Evolutionary conservation across 2,113 vertebrate species (phyloP).

Genomic region (Eulacestoma nigropectus): DNA sequence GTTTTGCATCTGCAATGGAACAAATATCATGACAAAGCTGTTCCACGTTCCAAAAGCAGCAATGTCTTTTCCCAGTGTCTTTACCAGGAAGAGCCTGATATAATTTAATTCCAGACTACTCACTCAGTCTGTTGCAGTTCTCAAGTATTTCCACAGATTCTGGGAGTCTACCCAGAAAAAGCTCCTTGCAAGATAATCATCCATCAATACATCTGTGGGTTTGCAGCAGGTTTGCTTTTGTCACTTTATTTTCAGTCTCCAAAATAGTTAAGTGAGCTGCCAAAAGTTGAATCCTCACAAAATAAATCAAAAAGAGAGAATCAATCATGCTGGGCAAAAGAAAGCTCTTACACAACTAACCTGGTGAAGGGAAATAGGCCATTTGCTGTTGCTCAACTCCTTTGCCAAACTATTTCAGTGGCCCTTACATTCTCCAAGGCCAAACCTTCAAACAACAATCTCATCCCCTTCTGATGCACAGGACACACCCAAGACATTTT

Average conservation of each 20-base stretch:
- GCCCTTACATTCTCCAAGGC: not conserved
- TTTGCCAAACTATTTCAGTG: not conserved
- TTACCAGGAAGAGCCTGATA: not conserved
- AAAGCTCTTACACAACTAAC: constrained; percentile 13
- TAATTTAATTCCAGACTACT: not conserved
- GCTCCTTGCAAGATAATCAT: not conserved
- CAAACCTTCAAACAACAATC: not conserved
- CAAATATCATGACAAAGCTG: not conserved
- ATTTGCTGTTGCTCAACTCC: not conserved
- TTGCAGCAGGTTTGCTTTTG: constrained; percentile 8
- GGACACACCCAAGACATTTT: constrained; percentile 40
- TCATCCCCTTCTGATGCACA: not conserved
- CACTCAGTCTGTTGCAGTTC: not conserved
- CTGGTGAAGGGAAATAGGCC: not conserved
- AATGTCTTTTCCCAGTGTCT: not conserved
- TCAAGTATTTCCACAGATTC: not conserved
- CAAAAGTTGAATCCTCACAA: not conserved
- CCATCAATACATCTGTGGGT: not conserved
- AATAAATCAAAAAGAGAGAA: not conserved
- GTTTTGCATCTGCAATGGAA: not conserved
- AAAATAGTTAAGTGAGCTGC: constrained; percentile 2
- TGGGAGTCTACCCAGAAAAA: not conserved
- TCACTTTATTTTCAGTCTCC: constrained; percentile 27
- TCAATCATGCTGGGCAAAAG: not conserved
- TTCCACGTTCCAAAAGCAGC: not conserved